phyloP scores from a whole-genome alignment of 2,797 vertebrate genomes.

The Sebastolobus altivelis region DNA sequence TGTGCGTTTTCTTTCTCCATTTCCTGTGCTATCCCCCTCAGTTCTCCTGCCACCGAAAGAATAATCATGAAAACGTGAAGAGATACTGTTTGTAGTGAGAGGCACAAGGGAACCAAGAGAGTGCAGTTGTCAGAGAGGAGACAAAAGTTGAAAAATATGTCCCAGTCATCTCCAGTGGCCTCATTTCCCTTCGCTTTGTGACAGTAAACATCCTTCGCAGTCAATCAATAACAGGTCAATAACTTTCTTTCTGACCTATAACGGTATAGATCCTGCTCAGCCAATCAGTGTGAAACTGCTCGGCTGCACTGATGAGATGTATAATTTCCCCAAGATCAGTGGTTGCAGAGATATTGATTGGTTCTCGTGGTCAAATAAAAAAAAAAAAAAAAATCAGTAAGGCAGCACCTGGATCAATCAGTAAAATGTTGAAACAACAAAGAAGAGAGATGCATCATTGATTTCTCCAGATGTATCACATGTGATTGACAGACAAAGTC shows the following conservation, averaged over 20 bases:
- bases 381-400: neutral
- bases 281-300: conserved; percentile 14
- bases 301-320: neutral
- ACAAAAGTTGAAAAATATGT: neutral
- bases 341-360: neutral
- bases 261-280: neutral
- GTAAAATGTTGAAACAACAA: neutral
- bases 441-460: neutral
- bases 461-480: neutral
- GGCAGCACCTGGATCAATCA: neutral
- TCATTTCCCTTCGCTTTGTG: conserved; percentile 13
- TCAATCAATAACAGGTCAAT: conserved; percentile 19
- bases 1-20: neutral
- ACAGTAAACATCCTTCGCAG: neutral
- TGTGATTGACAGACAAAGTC: neutral
- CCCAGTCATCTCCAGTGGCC: conserved; percentile 2
- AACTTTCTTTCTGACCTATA: neutral
- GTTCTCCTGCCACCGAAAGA: conserved; percentile 11
- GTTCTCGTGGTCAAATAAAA: neutral
- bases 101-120: neutral
- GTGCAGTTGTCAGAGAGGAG: neutral
- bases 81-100: neutral
- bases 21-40: neutral
- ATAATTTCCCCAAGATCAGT: neutral
- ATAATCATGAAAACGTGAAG: conserved; percentile 8